These are phyloP conservation scores for Melanotaenia pygmaea DNA, from an alignment of 2,797 vertebrate genomes.

Conservation along the genomic window DNA sequence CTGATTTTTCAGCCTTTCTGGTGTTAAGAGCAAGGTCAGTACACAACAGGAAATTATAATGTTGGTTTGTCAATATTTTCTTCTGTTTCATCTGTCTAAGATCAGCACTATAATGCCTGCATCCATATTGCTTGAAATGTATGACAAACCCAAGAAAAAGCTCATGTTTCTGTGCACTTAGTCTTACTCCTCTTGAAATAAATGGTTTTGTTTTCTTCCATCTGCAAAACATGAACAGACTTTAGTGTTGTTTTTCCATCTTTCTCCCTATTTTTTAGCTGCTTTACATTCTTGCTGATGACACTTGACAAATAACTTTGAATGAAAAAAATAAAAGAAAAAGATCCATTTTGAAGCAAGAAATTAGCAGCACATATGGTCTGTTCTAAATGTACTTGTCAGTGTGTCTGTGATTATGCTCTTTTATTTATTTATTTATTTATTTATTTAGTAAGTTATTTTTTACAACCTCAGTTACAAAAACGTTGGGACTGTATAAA, in stretches of 20 bases:
- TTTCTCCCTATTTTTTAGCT: not conserved
- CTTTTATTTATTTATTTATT: not conserved
- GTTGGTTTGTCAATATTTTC: not conserved
- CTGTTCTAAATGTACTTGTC: not conserved
- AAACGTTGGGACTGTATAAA: too few relatives aligned
- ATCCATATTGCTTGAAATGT: conserved; percentile 37
- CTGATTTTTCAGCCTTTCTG: not conserved
- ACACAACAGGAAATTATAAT: not conserved
- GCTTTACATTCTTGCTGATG: not conserved
- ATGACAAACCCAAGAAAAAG: conserved; percentile 17
- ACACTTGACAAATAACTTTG: not conserved
- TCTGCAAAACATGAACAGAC: conserved; percentile 35
- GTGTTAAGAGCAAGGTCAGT: not conserved
- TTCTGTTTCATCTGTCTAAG: not conserved
- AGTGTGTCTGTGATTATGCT: not conserved
- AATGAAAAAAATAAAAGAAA: not conserved
- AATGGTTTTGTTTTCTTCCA: conserved; percentile 68
- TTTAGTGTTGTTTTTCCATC: not conserved
- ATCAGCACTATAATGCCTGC: conserved; percentile 12
- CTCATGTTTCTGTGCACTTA: conserved; percentile 19
- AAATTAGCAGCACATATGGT: not conserved
- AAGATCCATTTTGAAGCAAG: too few relatives aligned
- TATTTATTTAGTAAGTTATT: not conserved
- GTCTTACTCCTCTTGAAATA: conserved; percentile 49
- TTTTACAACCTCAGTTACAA: not conserved